phyloP scores from a whole-genome alignment of 2,888 invertebrate genomes.

The Acrocyrtus sp. region DNA sequence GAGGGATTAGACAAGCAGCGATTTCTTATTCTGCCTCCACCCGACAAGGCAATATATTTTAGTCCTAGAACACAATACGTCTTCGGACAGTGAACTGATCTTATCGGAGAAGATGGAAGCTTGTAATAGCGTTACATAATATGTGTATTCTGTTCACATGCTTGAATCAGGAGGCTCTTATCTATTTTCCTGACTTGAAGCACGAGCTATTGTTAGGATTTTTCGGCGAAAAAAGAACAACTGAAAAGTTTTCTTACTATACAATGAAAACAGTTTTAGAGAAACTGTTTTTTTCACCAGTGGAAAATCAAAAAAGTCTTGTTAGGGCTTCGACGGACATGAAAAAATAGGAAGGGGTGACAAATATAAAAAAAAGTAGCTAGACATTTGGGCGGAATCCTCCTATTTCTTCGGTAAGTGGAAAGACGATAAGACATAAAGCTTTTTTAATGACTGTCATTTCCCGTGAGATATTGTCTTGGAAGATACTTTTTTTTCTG shows the following conservation, averaged over 20 bases:
- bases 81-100: slow-evolving; percentile 9
- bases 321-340: too few relatives aligned
- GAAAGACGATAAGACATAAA: slow-evolving; percentile 4
- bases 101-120: slow-evolving; percentile 6
- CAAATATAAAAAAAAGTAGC: slow-evolving; percentile 7
- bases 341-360: slow-evolving; percentile 1
- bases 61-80: too few relatives aligned
- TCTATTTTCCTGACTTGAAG: slow-evolving; percentile 9
- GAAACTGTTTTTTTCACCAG: not conserved
- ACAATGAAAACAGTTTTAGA: slow-evolving; percentile 9
- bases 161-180: too few relatives aligned
- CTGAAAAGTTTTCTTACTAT: too few relatives aligned
- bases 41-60: not conserved
- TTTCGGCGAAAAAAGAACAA: slow-evolving; percentile 5
- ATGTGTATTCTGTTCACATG: too few relatives aligned
- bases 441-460: slow-evolving; percentile 29
- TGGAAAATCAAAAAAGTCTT: too few relatives aligned
- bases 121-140: slow-evolving; percentile 13
- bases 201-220: slow-evolving; percentile 22
- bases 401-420: too few relatives aligned
- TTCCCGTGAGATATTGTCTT: slow-evolving; percentile 42
- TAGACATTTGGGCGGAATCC: too few relatives aligned
- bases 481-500: too few relatives aligned
- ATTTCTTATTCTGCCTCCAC: not conserved
- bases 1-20: too few relatives aligned